Evolutionary conservation across 2,113 vertebrate species (phyloP), one percentile per base, ranked within the genome.

Genomic region (Glaucomys volans): DNA sequence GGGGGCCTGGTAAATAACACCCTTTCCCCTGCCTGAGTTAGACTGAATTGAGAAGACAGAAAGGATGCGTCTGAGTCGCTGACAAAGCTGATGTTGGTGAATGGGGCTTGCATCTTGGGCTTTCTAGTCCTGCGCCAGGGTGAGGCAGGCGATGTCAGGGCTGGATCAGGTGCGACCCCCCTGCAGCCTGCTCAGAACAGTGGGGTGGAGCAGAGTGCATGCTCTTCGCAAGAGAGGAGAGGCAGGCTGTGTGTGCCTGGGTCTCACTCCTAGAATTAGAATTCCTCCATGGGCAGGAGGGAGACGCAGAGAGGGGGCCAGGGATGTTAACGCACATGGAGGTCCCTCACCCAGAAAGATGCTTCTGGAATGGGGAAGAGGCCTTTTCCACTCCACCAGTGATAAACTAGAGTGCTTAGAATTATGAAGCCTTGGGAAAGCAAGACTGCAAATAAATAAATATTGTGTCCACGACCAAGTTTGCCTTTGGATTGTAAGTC

Each of bases 21-120:
- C 32, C 16, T 54, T 90, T 42, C 1, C 4, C 30, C 37, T 81
- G 69, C 5, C 42, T 5, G n/a, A 42, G 32, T 82, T 84, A 10
- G 64, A 24, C 35, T n/a, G 35, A 2, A 76, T 18, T 44, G 57
- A 44, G 86, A 64, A 52, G 80, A 28, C 75, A 8, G 71, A 62
- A 74, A 7, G 28, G 24, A 8, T 8, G 16, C 80, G 5, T 18
- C 24, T 12, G 42, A 32, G 37, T 13, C n/a, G 28, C 64, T 5
- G 5, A 6, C 50, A 26, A 8, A 4, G 24, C 1, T 22, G 75
- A n/a, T 17, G 1, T 8, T 89, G 40, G 72, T 66, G 93, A 76
- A 20, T 1, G 1, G 5, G 1, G 26, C 14, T 66, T 81, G 0
- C 20, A 2, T 8, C 0, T 14, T 69, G 37, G 64, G 37, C 40